Evolutionary conservation across 92 coral and sea anemone genomes (phyloP), one percentile per base, ranked within the genome.

Genomic region (Galaxea fascicularis): DNA sequence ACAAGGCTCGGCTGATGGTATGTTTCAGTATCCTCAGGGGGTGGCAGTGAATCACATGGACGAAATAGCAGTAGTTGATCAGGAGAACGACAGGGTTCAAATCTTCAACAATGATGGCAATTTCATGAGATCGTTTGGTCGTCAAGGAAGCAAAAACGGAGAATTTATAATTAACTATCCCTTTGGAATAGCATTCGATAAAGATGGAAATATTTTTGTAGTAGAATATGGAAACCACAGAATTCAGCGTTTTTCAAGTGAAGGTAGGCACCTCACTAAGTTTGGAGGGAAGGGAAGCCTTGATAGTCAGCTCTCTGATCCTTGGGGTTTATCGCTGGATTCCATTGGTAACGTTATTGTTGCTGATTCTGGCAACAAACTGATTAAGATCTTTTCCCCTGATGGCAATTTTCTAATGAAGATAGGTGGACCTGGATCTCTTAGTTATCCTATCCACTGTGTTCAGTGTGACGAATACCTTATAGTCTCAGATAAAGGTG

Each of bases 371-470:
- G 10, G 4, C 0, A 67, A 67, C 20, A 67, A 30, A 29, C 11
- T 18, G 29, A 67, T 67, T 16, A 67, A 67, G 51, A 67, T 67
- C 45, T 67, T 67, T 67, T 31, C 73, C 6, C 15, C 44, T 67
- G 45, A 28, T 28, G 73, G 51, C 4, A 6, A 35, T 44, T 67
- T 31, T 67, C 29, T 67, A n/a, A 0, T 18, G 12, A 67, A 35
- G 29, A 18, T 67, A 6, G 73, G 73, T 16, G 49, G 10, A 30
- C 22, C 28, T 18, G 73, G 73, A 11, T 67, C 26, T 67, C 31
- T 67, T 17, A 67, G 8, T 20, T 0, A 30, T 10, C 73, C 73
- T 9, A 4, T 14, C 29, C 46, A 67, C 73, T 28, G 24, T 67
- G n/a, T 67, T 8, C 46, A 67, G 4, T 14, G 29, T 35, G 27